Evolutionary conservation across 2,797 vertebrate genomes (phyloP), one percentile per base, ranked within the genome.

Genomic region (Cryptoblepharus egeriae): DNA sequence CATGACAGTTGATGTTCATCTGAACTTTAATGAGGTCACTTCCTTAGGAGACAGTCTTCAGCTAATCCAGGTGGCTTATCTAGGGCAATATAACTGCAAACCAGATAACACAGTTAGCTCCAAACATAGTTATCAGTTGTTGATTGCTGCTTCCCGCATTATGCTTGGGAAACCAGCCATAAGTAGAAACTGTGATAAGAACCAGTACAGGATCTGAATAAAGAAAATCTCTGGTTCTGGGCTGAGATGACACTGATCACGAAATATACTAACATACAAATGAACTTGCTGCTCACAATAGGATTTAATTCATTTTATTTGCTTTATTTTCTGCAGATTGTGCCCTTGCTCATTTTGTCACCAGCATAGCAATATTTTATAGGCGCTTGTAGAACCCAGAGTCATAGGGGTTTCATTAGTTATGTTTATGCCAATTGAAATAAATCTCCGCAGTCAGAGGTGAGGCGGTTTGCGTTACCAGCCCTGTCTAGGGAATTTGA

Each of bases 381-480:
- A 91, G 84, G 90, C 86, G 90, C 89, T 88, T 90, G 74, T 18
- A 75, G 90, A 90, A 90, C 91, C 92, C 88, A 83, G 88, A 92
- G 91, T 92, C 82, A 18, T 84, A 58, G 8, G 91, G 90, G 91
- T 92, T 94, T 92, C 94, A 92, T 95, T 91, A 90, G 93, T 92
- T 95, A 94, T 89, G 95, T 94, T 94, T 90, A 93, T 94, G 92
- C 92, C 91, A 90, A 94, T 86, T 93, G 93, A 92, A 93, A 93
- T 95, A 93, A 94, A 94, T 93, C 94, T 91, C 58, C 0, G 16
- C 85, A 69, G 60, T 57, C 82, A 26, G 45, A 39, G 89, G 77
- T 85, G 73, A 79, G 88, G 85, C 84, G 82, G 88, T 83, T 91
- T 91, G 35, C 71, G 32, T 45, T 67, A 77, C 28, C 0, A 0